Evolutionary conservation across 1,140 invertebrate species (phyloP).

Genomic region (Heterodera schachtii): DNA sequence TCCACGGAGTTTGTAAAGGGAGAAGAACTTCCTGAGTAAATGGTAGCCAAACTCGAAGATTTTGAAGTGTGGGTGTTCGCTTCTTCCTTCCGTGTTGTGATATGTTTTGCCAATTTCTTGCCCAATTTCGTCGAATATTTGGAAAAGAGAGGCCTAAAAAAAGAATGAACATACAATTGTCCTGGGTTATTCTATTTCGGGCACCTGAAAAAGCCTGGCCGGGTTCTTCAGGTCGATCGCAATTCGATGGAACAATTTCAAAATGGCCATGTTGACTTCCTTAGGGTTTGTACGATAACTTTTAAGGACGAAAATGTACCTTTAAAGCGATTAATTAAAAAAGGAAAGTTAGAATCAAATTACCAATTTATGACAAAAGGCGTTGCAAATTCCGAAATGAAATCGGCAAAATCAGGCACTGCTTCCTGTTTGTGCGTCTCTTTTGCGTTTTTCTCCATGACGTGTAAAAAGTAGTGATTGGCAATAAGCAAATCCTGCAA

Average conservation of each 20-base stretch:
- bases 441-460: slow-evolving; percentile 44
- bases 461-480: slow-evolving; percentile 47
- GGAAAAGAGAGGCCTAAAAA: slow-evolving; percentile 46
- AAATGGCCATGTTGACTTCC: slow-evolving; percentile 45
- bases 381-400: slow-evolving; percentile 42
- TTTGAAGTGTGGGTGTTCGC: slow-evolving; percentile 40
- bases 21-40: slow-evolving; percentile 45
- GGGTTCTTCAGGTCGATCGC: slow-evolving; percentile 50
- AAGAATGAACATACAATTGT: background rate
- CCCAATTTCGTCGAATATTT: slow-evolving; percentile 38
- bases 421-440: slow-evolving; percentile 21
- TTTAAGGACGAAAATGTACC: slow-evolving; percentile 48
- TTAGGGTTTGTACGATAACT: slow-evolving; percentile 33
- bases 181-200: background rate
- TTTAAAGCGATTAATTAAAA: slow-evolving; percentile 24
- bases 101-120: slow-evolving; percentile 19
- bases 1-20: slow-evolving; percentile 36
- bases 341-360: background rate
- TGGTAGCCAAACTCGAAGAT: slow-evolving; percentile 51
- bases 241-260: slow-evolving; percentile 51
- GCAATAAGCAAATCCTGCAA: slow-evolving; percentile 48
- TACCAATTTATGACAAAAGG: slow-evolving; percentile 43
- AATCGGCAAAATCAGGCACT: slow-evolving; percentile 45
- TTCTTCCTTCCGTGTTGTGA: slow-evolving; percentile 33
- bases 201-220: slow-evolving; percentile 39